Evolutionary conservation across 2,888 invertebrate genomes (phyloP), one percentile per base, ranked within the genome.

Genomic region (Harpalus rubripes): DNA sequence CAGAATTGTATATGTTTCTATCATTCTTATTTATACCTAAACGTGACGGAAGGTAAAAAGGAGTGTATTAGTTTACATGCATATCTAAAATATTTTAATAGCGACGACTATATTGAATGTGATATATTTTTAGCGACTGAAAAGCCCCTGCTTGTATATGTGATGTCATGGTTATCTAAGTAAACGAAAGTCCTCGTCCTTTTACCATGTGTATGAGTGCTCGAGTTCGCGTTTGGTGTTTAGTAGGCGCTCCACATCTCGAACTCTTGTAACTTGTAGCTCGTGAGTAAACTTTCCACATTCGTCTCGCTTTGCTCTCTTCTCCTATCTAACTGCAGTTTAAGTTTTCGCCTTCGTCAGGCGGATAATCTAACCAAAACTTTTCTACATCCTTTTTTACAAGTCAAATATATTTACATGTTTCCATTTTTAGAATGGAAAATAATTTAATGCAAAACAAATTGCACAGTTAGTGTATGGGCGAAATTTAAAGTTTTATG

Each of bases 321-420:
- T 18, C 52, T 15, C 58, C 32, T 78, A 78, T 78, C 78, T 78
- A 78, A 78, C 78, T 78, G 78, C 78, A 78, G 78, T 78, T 78
- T 78, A 78, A 78, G 58, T 58, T 78, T 32, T 59, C 32, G 16
- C 72, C 15, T 74, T 4, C 44, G 44, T 12, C 44, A 8, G 12
- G 2, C 44, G 10, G 5, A 52, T 12, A 52, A 52, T 52, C 44
- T 52, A 52, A 52, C 8, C 44, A 12, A 52, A 52, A 52, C 10
- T 52, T 52, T 52, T 52, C 12, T 10, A 32, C 44, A 52, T 8
- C 10, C 44, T 8, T 12, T 52, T 52, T 10, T 52, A 32, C 32
- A 32, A 5, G 32, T 1, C 32, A 32, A 32, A 32, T 32, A 32
- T 32, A 32, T 32, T 32, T 32, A 32, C 32, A 32, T 32, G 32